A percentile compares a stretch with the other conserved stretches of the same genome.
Conservation (phyloP, 2,888 invertebrate genomes). For the Beris chalybata region DNA sequence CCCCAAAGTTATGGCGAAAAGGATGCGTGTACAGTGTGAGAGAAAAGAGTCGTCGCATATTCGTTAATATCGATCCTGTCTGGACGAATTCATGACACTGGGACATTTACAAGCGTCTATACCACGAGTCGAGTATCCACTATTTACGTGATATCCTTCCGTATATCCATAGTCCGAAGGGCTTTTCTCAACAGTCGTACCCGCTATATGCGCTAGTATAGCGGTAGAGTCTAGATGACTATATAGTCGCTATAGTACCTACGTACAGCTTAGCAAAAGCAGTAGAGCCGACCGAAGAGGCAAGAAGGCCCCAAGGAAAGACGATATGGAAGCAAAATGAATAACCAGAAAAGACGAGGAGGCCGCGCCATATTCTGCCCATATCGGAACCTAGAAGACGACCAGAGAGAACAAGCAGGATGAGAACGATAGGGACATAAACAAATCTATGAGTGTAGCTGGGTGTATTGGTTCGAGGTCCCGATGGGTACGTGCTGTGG, state of each 20-base stretch:
- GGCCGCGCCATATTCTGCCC: too few relatives aligned
- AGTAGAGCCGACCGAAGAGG: too few relatives aligned
- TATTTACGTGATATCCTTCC: constrained; percentile 27
- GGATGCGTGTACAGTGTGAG: constrained; percentile 6
- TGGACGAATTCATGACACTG: constrained; percentile 42
- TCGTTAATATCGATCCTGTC: constrained; percentile 41
- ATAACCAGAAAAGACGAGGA: too few relatives aligned
- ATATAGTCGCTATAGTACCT: too few relatives aligned
- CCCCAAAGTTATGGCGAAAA: constrained; percentile 6
- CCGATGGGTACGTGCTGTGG: neutral
- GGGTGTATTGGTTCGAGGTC: neutral
- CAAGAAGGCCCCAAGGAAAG: constrained; percentile 6
- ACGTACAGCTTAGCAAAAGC: too few relatives aligned
- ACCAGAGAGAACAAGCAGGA: neutral
- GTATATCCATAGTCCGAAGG: constrained; percentile 19
- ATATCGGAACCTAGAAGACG: constrained; percentile 1
- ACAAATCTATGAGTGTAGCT: neutral
- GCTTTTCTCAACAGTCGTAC: constrained; percentile 1
- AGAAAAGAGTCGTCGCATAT: constrained; percentile 34
- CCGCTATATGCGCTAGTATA: too few relatives aligned
- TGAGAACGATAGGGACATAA: constrained; percentile 13
- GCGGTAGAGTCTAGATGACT: too few relatives aligned
- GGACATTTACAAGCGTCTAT: constrained; percentile 36
- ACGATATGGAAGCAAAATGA: neutral
- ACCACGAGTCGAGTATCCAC: constrained; percentile 11